phyloP scores from a whole-genome alignment of 2,888 invertebrate species.

The Cataglyphis cursor region DNA sequence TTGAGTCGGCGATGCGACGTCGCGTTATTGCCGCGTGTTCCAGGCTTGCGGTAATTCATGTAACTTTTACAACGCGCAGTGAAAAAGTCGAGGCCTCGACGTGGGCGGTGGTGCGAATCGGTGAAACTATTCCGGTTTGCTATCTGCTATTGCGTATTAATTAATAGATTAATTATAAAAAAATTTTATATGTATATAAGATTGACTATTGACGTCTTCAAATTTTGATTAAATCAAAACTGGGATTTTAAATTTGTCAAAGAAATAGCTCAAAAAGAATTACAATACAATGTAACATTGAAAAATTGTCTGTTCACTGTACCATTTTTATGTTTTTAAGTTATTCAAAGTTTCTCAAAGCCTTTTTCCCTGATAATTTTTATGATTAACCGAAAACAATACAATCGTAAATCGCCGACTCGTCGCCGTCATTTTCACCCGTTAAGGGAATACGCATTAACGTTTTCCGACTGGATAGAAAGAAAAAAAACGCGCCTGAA shows the following conservation, averaged over 20 bases:
- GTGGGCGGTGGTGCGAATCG: background rate
- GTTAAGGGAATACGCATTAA: conserved; percentile 23
- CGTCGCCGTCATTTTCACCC: conserved; percentile 15
- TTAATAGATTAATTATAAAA: background rate
- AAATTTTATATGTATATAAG: background rate
- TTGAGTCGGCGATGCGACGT: conserved; percentile 55
- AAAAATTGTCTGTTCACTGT: background rate
- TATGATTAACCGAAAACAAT: background rate
- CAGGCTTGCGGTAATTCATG: conserved; percentile 32
- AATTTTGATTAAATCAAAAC: background rate
- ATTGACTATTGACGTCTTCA: background rate
- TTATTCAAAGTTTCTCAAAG: background rate
- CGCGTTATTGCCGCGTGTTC: conserved; percentile 38
- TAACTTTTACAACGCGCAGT: background rate
- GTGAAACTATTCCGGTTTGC: background rate
- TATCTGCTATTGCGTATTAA: background rate
- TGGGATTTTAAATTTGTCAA: background rate
- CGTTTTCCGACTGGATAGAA: background rate
- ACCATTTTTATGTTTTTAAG: background rate
- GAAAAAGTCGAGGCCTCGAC: background rate
- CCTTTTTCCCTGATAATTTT: conserved; percentile 9
- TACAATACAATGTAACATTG: too few species aligned
- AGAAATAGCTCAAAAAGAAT: background rate
- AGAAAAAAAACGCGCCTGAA: background rate
- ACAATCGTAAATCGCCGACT: conserved; percentile 14